Evolutionary conservation across 2,113 vertebrate genomes (phyloP).

Genomic region (Arothron firmamentum): DNA sequence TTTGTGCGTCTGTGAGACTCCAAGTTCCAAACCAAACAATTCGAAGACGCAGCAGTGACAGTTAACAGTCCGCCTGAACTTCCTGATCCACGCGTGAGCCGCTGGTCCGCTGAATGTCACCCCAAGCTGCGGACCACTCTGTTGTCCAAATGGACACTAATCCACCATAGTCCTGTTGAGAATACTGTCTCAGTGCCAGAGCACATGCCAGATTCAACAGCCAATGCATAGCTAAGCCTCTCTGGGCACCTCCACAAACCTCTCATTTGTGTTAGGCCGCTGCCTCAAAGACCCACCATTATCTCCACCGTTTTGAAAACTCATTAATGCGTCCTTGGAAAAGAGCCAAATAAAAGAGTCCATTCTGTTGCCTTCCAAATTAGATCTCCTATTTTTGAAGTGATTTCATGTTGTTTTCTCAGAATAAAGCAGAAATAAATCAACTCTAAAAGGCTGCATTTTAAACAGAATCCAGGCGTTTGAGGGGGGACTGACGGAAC

Average conservation of each 20-base stretch:
- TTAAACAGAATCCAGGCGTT: constrained; percentile 4
- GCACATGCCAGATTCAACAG: constrained; percentile 60
- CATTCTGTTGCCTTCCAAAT: not conserved
- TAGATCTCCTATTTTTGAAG: not conserved
- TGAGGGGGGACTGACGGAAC: not conserved
- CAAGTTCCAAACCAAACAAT: not conserved
- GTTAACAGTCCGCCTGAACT: constrained; percentile 33
- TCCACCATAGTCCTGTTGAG: constrained; percentile 65
- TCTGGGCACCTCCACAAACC: constrained; percentile 55
- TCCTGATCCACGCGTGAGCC: constrained; percentile 27
- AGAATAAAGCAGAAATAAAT: too few species aligned
- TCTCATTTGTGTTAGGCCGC: constrained; percentile 48
- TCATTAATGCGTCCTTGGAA: not conserved
- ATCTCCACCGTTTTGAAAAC: constrained; percentile 5
- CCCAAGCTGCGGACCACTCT: constrained; percentile 62
- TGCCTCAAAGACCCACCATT: constrained; percentile 46
- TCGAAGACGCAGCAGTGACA: not conserved
- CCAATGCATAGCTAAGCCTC: constrained; percentile 67
- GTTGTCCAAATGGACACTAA: constrained; percentile 73
- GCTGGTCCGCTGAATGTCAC: constrained; percentile 63
- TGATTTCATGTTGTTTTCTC: too few species aligned
- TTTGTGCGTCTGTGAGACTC: not conserved
- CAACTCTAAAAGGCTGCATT: too few species aligned
- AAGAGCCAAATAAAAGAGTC: not conserved
- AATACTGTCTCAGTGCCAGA: constrained; percentile 58